Evolutionary conservation across 1,140 invertebrate genomes (phyloP).

Genomic region (Drosophila paulistorum): DNA sequence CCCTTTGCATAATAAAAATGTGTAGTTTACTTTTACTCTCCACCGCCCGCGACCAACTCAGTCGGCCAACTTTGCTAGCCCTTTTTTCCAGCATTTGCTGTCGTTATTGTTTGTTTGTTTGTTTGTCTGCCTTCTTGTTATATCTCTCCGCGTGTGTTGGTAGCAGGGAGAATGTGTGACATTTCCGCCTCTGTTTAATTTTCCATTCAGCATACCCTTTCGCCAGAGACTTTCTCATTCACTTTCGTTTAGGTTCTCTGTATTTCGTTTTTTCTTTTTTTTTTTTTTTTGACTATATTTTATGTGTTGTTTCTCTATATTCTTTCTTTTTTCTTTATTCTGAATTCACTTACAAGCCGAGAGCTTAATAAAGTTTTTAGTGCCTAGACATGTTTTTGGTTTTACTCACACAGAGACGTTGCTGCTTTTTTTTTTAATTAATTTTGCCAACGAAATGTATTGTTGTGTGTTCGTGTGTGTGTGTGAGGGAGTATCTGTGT

Average conservation of each 20-base stretch:
- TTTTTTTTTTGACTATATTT: constrained; percentile 64
- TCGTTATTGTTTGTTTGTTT: constrained; percentile 81
- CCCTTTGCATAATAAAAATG: constrained; percentile 81
- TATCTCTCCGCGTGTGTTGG: constrained; percentile 39
- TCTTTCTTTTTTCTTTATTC: constrained; percentile 47
- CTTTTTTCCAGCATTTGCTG: constrained; percentile 75
- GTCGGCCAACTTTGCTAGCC: constrained; percentile 70
- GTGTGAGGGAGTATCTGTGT: constrained; percentile 30
- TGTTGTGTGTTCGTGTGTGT: constrained; percentile 39
- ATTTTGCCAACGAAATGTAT: constrained; percentile 63
- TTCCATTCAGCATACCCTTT: constrained; percentile 65
- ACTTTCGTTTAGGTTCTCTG: constrained; percentile 27
- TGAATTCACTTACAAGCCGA: constrained; percentile 51
- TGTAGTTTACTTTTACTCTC: constrained; percentile 70
- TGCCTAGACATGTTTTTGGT: constrained; percentile 78
- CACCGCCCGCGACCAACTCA: constrained; percentile 28
- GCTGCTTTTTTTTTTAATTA: constrained; percentile 69
- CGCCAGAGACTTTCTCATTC: constrained; percentile 35
- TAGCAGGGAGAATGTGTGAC: constrained; percentile 54
- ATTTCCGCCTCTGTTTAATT: constrained; percentile 80
- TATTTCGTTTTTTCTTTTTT: constrained; percentile 43
- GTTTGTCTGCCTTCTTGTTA: constrained; percentile 68
- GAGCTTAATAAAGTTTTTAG: constrained; percentile 77
- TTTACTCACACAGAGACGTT: constrained; percentile 46
- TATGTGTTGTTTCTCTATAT: constrained; percentile 71